phyloP scores from a whole-genome alignment of 2,113 vertebrate genomes.

The Xyrauchen texanus region DNA sequence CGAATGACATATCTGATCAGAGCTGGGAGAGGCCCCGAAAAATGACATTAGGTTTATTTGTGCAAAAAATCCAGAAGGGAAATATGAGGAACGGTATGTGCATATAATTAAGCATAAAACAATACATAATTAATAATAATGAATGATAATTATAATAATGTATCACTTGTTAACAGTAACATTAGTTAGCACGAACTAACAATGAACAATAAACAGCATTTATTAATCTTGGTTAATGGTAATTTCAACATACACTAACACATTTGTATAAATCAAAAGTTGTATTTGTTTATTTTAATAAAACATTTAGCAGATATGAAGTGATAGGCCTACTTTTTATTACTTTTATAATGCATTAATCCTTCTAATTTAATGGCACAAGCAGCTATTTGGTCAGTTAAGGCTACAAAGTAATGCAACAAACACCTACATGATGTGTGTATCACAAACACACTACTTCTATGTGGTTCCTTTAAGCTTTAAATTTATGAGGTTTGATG shows the following conservation, averaged over 20 bases:
- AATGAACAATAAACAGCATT: too few relatives aligned
- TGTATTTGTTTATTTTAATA: too few relatives aligned
- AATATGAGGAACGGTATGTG: too few relatives aligned
- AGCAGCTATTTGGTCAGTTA: constrained; percentile 13
- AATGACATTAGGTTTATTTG: background rate
- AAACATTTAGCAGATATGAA: background rate
- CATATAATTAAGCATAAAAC: too few relatives aligned
- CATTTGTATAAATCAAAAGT: too few relatives aligned
- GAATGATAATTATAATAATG: too few relatives aligned
- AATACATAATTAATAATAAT: too few relatives aligned
- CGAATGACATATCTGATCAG: background rate
- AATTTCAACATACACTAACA: too few relatives aligned
- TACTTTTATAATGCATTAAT: constrained; percentile 20
- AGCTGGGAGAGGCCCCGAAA: background rate
- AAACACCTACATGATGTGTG: constrained; percentile 13
- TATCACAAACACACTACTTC: constrained; percentile 4
- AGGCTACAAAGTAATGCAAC: background rate
- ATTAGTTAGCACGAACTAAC: too few relatives aligned
- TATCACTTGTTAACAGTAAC: too few relatives aligned
- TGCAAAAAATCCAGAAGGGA: background rate
- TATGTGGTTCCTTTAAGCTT: background rate
- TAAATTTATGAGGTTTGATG: constrained; percentile 5
- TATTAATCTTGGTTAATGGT: too few relatives aligned
- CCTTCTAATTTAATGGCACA: background rate
- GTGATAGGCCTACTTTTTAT: background rate